Evolutionary conservation across 2,888 invertebrate species (phyloP).

Genomic region (Mechanitis mazaeus): DNA sequence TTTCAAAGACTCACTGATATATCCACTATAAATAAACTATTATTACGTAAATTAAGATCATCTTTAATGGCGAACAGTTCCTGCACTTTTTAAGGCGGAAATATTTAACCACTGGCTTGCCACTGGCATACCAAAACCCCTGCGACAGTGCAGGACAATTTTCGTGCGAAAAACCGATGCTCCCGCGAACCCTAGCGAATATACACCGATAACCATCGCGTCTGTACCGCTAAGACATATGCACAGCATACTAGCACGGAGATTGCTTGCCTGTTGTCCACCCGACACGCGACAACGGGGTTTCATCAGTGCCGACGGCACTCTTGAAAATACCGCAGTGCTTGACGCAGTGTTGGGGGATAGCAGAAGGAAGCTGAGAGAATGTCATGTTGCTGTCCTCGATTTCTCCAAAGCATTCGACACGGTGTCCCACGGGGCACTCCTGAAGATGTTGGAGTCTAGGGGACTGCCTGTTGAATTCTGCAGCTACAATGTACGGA

Average conservation of each 20-base stretch:
- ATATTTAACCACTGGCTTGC: conserved; percentile 25
- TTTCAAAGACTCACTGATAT: too few relatives aligned
- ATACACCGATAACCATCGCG: conserved; percentile 35
- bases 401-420: too few relatives aligned
- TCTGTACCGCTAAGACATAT: conserved; percentile 36
- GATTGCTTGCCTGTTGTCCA: conserved; percentile 29
- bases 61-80: conserved; percentile 20
- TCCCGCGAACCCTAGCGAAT: conserved; percentile 33
- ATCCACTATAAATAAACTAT: too few relatives aligned
- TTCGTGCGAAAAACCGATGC: conserved; percentile 31
- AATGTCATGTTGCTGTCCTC: too few relatives aligned
- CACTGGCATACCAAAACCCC: conserved; percentile 20
- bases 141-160: conserved; percentile 27
- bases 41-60: too few relatives aligned
- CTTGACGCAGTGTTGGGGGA: conserved; percentile 35
- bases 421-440: too few relatives aligned
- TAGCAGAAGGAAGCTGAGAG: too few relatives aligned
- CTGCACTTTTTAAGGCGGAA: conserved; percentile 17
- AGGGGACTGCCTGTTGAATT: too few relatives aligned
- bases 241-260: conserved; percentile 33
- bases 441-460: too few relatives aligned
- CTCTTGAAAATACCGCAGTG: conserved; percentile 42
- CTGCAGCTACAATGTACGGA: too few relatives aligned
- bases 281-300: conserved; percentile 28
- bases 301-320: conserved; percentile 40